Evolutionary conservation across 1,140 invertebrate genomes (phyloP).

Genomic region (Caenorhabditis inopinata): DNA sequence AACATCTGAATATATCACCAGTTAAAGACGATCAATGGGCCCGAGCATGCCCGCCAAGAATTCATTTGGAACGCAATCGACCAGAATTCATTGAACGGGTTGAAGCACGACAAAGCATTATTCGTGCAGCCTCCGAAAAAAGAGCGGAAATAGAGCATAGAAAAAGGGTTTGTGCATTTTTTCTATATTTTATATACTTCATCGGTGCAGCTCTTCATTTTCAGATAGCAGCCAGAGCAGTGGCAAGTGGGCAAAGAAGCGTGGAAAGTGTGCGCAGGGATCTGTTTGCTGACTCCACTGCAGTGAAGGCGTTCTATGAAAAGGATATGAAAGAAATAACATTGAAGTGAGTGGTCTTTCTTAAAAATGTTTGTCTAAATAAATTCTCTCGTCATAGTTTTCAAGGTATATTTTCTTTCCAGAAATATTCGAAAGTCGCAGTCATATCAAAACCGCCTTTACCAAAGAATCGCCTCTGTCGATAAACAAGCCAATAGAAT

Average conservation of each 20-base stretch:
- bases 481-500: not conserved
- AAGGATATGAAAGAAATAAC: conserved; percentile 9
- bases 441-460: not conserved
- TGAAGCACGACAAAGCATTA: conserved; percentile 1
- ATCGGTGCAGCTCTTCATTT: not conserved
- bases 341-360: not conserved
- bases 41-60: not conserved
- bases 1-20: not conserved
- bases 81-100: conserved; percentile 18
- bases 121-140: not conserved
- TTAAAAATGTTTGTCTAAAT: not conserved
- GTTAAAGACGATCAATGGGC: not conserved
- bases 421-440: not conserved
- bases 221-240: not conserved
- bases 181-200: not conserved
- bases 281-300: not conserved
- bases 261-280: not conserved
- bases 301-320: conserved; percentile 26
- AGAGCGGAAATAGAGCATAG: not conserved
- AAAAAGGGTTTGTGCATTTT: not conserved
- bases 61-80: not conserved
- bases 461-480: not conserved
- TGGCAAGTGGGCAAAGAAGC: not conserved
- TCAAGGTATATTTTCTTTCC: not conserved
- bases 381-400: too few species aligned